A percentile compares a stretch with the other conserved stretches of the same genome.
These are phyloP conservation scores for Camponotus pennsylvanicus DNA, from an alignment of 1,140 invertebrate species.

Conservation along the genomic window DNA sequence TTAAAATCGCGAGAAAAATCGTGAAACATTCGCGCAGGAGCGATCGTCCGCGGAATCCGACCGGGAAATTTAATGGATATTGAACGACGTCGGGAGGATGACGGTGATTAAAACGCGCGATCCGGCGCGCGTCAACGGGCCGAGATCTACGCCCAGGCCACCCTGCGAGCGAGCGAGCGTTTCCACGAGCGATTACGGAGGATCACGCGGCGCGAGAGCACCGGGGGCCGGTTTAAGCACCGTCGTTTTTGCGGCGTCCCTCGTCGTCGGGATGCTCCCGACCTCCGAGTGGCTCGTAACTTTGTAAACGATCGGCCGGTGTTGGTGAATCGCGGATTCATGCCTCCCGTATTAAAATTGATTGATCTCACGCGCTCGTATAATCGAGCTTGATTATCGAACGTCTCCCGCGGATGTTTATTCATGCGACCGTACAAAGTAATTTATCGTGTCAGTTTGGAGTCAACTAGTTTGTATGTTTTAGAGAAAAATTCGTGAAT, in stretches of 20 bases:
- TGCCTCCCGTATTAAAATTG: slow-evolving; percentile 47
- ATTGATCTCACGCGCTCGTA: slow-evolving; percentile 29
- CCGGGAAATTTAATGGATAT: slow-evolving; percentile 62
- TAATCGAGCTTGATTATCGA: slow-evolving; percentile 35
- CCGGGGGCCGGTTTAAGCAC: slow-evolving; percentile 47
- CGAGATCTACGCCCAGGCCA: slow-evolving; percentile 56
- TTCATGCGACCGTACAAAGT: slow-evolving; percentile 14
- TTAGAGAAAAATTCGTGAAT: background rate
- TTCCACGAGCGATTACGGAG: slow-evolving; percentile 64
- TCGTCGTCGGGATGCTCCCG: slow-evolving; percentile 16
- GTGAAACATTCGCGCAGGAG: background rate
- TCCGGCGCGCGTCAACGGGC: slow-evolving; percentile 36
- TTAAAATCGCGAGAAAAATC: background rate
- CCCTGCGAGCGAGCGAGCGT: slow-evolving; percentile 62
- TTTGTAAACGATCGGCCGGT: slow-evolving; percentile 25
- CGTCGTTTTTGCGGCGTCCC: slow-evolving; percentile 50
- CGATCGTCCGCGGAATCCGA: background rate
- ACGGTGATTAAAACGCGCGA: slow-evolving; percentile 63
- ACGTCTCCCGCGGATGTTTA: slow-evolving; percentile 34
- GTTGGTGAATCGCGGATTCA: background rate
- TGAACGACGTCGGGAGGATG: slow-evolving; percentile 26
- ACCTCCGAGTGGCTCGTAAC: slow-evolving; percentile 31
- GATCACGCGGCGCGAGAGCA: slow-evolving; percentile 42
- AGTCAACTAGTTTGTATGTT: slow-evolving; percentile 1
- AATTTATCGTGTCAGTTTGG: slow-evolving; percentile 31